These are phyloP conservation scores for Microctenopoma stevenorrisi DNA, from an alignment of 2,797 vertebrate species.

Conservation along the genomic window DNA sequence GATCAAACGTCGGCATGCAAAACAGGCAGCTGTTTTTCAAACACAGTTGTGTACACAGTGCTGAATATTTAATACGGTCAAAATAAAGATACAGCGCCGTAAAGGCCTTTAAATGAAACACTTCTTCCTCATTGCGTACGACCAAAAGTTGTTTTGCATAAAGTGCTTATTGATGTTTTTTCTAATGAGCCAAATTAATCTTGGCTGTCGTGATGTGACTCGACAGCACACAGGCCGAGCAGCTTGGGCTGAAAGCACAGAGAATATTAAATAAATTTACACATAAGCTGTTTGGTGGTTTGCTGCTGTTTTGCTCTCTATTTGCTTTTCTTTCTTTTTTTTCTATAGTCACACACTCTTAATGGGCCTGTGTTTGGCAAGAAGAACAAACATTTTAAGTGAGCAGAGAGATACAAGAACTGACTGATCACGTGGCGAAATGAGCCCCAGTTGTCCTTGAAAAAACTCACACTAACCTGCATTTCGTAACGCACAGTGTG, in stretches of 20 bases:
- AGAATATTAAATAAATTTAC: constrained; percentile 74
- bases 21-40: not conserved
- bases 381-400: constrained; percentile 75
- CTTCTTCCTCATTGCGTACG: constrained; percentile 10
- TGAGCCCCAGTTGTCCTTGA: constrained; percentile 45
- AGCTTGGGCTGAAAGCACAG: constrained; percentile 64
- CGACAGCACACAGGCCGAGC: constrained; percentile 53
- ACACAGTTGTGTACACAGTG: not conserved
- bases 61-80: constrained; percentile 8
- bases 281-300: constrained; percentile 51
- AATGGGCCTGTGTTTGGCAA: constrained; percentile 67
- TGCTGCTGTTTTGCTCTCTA: constrained; percentile 64
- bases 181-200: constrained; percentile 71
- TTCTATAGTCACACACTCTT: constrained; percentile 68
- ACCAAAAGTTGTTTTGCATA: constrained; percentile 53
- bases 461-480: constrained; percentile 40
- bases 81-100: constrained; percentile 31
- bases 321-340: constrained; percentile 41
- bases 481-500: constrained; percentile 7
- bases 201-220: constrained; percentile 64
- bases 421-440: constrained; percentile 60
- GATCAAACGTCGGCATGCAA: constrained; percentile 9
- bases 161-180: constrained; percentile 46
- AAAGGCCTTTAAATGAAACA: constrained; percentile 29
- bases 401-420: constrained; percentile 56